These are phyloP conservation scores for Centropus bengalensis DNA, from an alignment of 2,113 vertebrate species.

Conservation along the genomic window DNA sequence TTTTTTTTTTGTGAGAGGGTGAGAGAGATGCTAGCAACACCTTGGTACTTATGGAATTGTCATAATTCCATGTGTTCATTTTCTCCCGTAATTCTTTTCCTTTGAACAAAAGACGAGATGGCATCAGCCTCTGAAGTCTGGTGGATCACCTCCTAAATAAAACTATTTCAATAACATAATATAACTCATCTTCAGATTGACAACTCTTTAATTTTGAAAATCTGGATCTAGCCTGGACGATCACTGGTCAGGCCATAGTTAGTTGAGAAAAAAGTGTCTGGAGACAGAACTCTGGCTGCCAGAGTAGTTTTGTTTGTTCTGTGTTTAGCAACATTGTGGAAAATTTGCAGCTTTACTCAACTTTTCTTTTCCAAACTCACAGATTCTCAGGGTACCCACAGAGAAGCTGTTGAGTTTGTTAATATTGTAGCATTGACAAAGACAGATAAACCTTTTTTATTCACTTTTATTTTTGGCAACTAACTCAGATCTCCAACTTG, in stretches of 20 bases:
- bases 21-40: not conserved
- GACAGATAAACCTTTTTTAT: conserved; percentile 1
- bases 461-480: conserved; percentile 7
- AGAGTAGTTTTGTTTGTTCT: not conserved
- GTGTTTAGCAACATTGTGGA: not conserved
- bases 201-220: not conserved
- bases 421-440: conserved; percentile 6
- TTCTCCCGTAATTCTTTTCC: not conserved
- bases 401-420: not conserved
- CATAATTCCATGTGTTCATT: not conserved
- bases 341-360: not conserved
- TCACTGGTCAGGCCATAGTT: not conserved
- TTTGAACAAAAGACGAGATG: not conserved
- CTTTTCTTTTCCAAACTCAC: not conserved
- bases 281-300: not conserved
- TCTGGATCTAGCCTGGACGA: not conserved
- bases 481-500: not conserved
- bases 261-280: not conserved
- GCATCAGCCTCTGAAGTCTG: not conserved
- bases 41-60: not conserved
- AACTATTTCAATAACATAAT: not conserved
- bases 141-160: not conserved
- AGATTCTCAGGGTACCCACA: not conserved
- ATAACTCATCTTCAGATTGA: not conserved
- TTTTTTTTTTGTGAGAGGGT: not conserved